Evolutionary conservation across 2,888 invertebrate species (phyloP).

Genomic region (Itoplectis maculator): DNA sequence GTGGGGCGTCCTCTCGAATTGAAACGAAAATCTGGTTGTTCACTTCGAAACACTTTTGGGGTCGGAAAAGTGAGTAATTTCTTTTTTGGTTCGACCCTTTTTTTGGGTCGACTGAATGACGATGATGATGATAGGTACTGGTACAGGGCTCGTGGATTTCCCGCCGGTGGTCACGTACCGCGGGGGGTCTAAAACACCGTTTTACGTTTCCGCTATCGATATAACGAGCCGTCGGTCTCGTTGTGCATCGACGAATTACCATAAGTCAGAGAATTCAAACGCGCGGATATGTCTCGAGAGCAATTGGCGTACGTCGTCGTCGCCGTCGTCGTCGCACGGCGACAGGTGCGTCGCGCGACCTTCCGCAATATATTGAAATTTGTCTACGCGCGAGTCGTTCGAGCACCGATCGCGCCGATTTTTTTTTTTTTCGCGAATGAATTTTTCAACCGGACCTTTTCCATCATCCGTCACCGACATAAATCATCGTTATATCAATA

Average conservation of each 20-base stretch:
- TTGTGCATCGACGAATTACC: conserved; percentile 22
- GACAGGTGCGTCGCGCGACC: conserved; percentile 11
- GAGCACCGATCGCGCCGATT: conserved; percentile 20
- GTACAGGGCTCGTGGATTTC: conserved; percentile 1
- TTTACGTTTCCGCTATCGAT: neutral
- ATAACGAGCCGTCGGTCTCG: conserved; percentile 15
- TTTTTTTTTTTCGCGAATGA: conserved; percentile 8
- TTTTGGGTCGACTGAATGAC: conserved; percentile 5
- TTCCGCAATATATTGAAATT: conserved; percentile 1
- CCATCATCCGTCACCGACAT: conserved; percentile 1
- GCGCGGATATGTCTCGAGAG: conserved; percentile 45
- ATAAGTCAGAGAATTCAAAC: conserved; percentile 34
- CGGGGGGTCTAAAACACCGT: neutral
- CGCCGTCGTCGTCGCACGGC: no score
- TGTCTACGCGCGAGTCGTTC: neutral
- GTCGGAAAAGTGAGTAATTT: neutral
- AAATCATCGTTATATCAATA: conserved; percentile 10
- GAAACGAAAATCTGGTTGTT: no score
- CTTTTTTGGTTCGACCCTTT: neutral
- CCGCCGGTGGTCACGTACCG: neutral
- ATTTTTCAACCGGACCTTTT: neutral
- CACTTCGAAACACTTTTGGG: no score
- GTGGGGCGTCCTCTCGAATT: no score
- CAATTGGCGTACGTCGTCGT: conserved; percentile 15
- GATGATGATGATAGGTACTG: conserved; percentile 11